Evolutionary conservation across 1,140 invertebrate genomes (phyloP), one percentile per base, ranked within the genome.

Genomic region (Phenacoccus solenopsis): DNA sequence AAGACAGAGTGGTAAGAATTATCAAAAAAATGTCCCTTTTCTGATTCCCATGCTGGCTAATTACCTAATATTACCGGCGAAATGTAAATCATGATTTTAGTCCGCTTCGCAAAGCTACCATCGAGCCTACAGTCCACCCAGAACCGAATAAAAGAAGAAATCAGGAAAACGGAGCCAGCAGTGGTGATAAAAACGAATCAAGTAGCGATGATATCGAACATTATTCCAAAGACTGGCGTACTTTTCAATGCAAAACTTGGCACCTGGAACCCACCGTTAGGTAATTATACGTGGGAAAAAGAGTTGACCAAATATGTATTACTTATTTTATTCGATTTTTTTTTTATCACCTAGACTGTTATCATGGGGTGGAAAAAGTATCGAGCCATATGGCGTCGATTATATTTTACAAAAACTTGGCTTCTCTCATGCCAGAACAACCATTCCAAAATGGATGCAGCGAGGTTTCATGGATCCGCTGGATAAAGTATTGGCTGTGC

Each of bases 371-470:
- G 94, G 94, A 16, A 94, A 95, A 79, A 91, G 92, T 73, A 96
- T 98, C 73, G 94, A 98, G 79, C 94, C 95, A 0, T 96, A 98
- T 76, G 96, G 95, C 38, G 94, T 98, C 35, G 96, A 98, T 81
- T 97, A 95, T 78, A 96, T 98, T 73, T 82, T 98, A 30, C 93
- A 98, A 80, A 96, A 96, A 79, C 82, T 98, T 5, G 96, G 96
- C 13, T 98, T 99, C 78, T 88, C 90, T 70, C 96, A 98, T 80
- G 96, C 97, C 1, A 84, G 96, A 56, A 95, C 91, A 49, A 99
- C 97, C 30, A 99, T 99, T 78, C 97, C 97, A 21, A 99, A 99
- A 81, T 98, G 96, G 94, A 86, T 98, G 81, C 97, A 99, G 80
- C 83, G 97, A 70, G 96, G 96, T 25, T 92, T 96, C 74, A 93